Evolutionary conservation across 1,140 invertebrate species (phyloP).

Genomic region (Drosophila biarmipes): DNA sequence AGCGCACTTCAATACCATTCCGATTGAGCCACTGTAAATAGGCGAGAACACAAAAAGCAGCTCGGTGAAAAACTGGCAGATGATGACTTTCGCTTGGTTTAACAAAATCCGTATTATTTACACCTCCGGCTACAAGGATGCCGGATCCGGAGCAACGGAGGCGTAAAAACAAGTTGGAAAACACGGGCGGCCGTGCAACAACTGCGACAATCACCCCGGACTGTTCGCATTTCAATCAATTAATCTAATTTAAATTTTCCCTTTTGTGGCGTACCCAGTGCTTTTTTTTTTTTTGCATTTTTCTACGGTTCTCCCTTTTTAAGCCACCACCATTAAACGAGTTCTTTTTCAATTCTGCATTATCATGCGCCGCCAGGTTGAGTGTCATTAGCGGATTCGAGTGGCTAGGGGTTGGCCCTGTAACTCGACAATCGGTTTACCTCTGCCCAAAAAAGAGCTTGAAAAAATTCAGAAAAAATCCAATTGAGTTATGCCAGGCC

Average conservation of each 20-base stretch:
- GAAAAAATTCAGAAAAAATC: constrained; percentile 39
- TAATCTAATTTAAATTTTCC: constrained; percentile 84
- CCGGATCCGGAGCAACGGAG: constrained; percentile 23
- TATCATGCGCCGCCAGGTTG: constrained; percentile 67
- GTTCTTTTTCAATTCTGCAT: constrained; percentile 60
- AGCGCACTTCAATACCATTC: constrained; percentile 13
- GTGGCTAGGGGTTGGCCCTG: constrained; percentile 38
- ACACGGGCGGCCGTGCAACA: constrained; percentile 67
- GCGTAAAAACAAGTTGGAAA: constrained; percentile 51
- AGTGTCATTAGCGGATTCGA: constrained; percentile 59
- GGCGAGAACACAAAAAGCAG: constrained; percentile 5
- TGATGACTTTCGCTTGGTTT: constrained; percentile 69
- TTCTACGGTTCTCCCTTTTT: constrained; percentile 12
- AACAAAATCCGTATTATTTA: constrained; percentile 79
- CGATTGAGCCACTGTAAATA: constrained; percentile 21
- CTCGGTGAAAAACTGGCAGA: constrained; percentile 20
- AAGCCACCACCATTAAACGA: constrained; percentile 70
- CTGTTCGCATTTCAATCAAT: constrained; percentile 80
- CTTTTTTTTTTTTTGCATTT: constrained; percentile 30
- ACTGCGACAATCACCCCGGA: constrained; percentile 54
- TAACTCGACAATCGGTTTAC: constrained; percentile 43
- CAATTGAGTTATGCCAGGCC: constrained; percentile 68
- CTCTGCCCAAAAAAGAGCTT: constrained; percentile 18
- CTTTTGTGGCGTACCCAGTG: constrained; percentile 47
- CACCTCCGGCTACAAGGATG: constrained; percentile 61